A percentile compares a stretch with the other conserved stretches of the same genome.
phyloP scores from a whole-genome alignment of 2,113 vertebrate species.

The Charadrius vociferus region DNA sequence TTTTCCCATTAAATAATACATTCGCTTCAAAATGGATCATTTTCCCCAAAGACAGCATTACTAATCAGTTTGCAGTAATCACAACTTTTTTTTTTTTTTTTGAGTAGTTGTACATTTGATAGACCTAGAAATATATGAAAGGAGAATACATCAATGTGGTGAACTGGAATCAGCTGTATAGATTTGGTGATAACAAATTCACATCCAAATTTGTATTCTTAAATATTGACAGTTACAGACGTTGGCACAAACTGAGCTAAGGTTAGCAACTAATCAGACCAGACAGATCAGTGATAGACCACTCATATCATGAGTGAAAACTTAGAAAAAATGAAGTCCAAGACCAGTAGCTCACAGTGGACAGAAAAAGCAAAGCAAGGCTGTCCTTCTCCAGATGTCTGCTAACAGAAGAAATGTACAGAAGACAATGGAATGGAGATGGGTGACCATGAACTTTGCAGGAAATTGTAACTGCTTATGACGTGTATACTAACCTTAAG shows the following conservation, averaged over 20 bases:
- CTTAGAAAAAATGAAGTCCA: not conserved
- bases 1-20: not conserved
- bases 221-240: not conserved
- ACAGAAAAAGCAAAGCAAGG: not conserved
- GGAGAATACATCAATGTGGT: not conserved
- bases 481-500: not conserved
- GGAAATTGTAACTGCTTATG: not conserved
- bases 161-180: not conserved
- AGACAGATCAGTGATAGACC: not conserved
- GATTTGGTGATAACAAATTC: not conserved
- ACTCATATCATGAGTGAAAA: not conserved
- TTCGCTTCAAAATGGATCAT: not conserved
- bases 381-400: not conserved
- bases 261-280: not conserved
- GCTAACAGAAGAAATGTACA: not conserved
- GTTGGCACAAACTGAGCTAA: not conserved
- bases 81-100: not conserved
- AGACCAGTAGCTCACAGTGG: accelerated
- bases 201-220: not conserved
- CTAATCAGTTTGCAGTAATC: not conserved
- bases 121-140: not conserved
- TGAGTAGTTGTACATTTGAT: not conserved
- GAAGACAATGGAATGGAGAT: not conserved
- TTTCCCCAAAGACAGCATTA: not conserved
- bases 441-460: not conserved